Evolutionary conservation across 2,113 vertebrate genomes (phyloP).

Genomic region (Psammodynastes pulverulentus): DNA sequence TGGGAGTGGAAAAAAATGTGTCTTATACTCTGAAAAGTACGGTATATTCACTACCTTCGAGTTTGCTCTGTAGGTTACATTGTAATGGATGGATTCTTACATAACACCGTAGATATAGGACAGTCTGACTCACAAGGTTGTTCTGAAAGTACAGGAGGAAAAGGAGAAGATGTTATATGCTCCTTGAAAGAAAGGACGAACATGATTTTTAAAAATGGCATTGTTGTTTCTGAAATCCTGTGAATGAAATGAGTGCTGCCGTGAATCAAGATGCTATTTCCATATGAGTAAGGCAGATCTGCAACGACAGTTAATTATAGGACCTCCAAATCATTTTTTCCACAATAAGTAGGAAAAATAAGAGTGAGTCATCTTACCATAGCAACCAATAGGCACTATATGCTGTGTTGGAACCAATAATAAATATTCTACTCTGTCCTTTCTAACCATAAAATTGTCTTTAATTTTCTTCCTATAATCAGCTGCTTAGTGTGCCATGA

Average conservation of each 20-base stretch:
- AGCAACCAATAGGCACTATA: neutral
- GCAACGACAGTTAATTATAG: slow-evolving; percentile 52
- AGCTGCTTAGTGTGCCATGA: accelerated
- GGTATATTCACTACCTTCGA: neutral
- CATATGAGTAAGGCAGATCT: slow-evolving; percentile 14
- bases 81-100: neutral
- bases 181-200: neutral
- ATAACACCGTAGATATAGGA: neutral
- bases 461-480: slow-evolving; percentile 4
- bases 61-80: neutral
- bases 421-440: neutral
- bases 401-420: neutral
- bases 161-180: too few species aligned
- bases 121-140: neutral
- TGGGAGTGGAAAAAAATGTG: too few species aligned
- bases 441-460: neutral
- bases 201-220: neutral
- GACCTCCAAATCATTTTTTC: slow-evolving; percentile 19
- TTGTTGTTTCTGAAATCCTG: neutral
- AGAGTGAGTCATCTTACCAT: slow-evolving; percentile 29
- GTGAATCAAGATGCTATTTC: slow-evolving; percentile 23
- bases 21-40: too few species aligned
- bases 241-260: slow-evolving; percentile 2
- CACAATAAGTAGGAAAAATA: slow-evolving; percentile 2
- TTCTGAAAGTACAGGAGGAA: neutral